phyloP scores from a whole-genome alignment of 1,140 invertebrate genomes.

The Sinonovacula constricta region DNA sequence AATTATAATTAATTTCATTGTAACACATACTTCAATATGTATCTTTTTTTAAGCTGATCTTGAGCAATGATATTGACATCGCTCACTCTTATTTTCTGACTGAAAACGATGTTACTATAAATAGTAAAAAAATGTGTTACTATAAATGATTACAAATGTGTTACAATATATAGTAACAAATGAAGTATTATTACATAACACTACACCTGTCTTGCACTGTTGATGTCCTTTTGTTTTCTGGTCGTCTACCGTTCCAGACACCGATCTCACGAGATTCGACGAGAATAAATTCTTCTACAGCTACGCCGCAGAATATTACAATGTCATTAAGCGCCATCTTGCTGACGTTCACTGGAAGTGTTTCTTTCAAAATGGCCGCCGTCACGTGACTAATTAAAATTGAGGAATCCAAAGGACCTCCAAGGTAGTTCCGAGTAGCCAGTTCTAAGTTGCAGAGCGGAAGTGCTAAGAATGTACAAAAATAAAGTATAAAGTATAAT shows the following conservation, averaged over 20 bases:
- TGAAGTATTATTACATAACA: conserved; percentile 65
- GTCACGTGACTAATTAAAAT: conserved; percentile 60
- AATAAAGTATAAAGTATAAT: too few species aligned
- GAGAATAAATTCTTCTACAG: conserved; percentile 74
- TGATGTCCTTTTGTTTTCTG: conserved; percentile 51
- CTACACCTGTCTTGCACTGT: conserved; percentile 55
- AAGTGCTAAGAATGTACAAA: conserved; percentile 73
- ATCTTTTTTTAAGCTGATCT: too few species aligned
- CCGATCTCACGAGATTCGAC: conserved; percentile 68
- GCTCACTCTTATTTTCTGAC: too few species aligned
- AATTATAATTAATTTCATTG: too few species aligned
- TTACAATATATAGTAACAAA: too few species aligned
- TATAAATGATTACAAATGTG: too few species aligned
- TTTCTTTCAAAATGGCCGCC: conserved; percentile 61
- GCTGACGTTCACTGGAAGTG: conserved; percentile 61
- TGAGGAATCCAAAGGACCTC: conserved; percentile 67
- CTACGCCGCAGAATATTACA: conserved; percentile 68
- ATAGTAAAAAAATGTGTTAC: too few species aligned
- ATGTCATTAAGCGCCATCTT: conserved; percentile 61
- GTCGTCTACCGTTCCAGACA: conserved; percentile 69
- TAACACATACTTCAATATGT: too few species aligned
- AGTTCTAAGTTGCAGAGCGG: conserved; percentile 73
- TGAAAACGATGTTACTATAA: too few species aligned
- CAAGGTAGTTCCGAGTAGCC: conserved; percentile 75
- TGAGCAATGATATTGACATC: too few species aligned